Evolutionary conservation across 1,140 invertebrate genomes (phyloP).

Genomic region (Drosophila auraria): DNA sequence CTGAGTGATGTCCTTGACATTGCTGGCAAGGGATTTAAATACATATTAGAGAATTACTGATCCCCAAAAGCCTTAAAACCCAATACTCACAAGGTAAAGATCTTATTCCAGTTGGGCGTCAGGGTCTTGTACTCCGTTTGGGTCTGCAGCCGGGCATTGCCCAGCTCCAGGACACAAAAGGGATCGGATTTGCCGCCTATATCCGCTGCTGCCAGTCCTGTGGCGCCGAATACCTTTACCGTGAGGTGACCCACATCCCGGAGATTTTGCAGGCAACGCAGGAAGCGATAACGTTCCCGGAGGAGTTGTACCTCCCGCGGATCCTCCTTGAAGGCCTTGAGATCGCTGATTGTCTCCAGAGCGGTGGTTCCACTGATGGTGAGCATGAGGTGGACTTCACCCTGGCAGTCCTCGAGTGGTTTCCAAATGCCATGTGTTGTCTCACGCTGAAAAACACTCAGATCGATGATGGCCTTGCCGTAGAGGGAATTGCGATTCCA

Average conservation of each 20-base stretch:
- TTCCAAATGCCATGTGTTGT: slow-evolving; percentile 95
- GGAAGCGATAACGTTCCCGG: slow-evolving; percentile 91
- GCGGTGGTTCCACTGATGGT: slow-evolving; percentile 98
- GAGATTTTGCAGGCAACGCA: slow-evolving; percentile 90
- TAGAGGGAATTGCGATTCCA: slow-evolving; percentile 82
- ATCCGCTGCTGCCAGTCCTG: slow-evolving; percentile 95
- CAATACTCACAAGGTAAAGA: slow-evolving; percentile 97
- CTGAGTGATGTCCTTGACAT: slow-evolving; percentile 98
- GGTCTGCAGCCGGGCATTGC: slow-evolving; percentile 97
- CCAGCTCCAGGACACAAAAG: slow-evolving; percentile 98
- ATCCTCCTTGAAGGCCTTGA: slow-evolving; percentile 93
- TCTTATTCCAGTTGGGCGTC: slow-evolving; percentile 98
- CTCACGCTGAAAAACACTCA: slow-evolving; percentile 94
- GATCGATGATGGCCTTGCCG: slow-evolving; percentile 93
- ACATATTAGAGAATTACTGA: slow-evolving; percentile 44
- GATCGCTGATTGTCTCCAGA: slow-evolving; percentile 95
- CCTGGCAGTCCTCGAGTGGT: slow-evolving; percentile 95
- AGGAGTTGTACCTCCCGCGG: slow-evolving; percentile 89
- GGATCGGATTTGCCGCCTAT: slow-evolving; percentile 98
- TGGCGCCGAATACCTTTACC: slow-evolving; percentile 95
- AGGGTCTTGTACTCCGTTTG: slow-evolving; percentile 99
- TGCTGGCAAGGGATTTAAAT: slow-evolving; percentile 87
- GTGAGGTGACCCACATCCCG: slow-evolving; percentile 95
- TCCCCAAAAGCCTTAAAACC: fast-evolving
- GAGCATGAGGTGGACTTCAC: slow-evolving; percentile 94